Evolutionary conservation across 2,797 vertebrate genomes (phyloP).

Genomic region (Chelidonichthys spinosus): DNA sequence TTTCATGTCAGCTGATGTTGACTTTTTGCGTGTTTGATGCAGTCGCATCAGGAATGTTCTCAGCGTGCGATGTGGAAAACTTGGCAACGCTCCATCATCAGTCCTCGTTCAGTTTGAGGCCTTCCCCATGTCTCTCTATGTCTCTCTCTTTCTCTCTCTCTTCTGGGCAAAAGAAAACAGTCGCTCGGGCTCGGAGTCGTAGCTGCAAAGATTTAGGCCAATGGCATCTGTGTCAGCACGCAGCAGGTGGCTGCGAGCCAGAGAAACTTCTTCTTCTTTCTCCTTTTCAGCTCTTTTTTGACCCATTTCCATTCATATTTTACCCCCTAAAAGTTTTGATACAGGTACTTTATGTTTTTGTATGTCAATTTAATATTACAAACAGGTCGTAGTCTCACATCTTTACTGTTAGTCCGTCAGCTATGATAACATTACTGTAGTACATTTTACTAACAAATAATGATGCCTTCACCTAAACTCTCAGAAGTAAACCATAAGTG

Average conservation of each 20-base stretch:
- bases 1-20: slow-evolving; percentile 41
- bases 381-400: too few species aligned
- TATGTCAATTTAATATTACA: not conserved
- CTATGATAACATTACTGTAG: not conserved
- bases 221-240: slow-evolving; percentile 10
- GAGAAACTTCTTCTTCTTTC: not conserved
- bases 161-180: slow-evolving; percentile 1
- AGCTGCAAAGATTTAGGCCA: not conserved
- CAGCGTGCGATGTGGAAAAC: slow-evolving; percentile 11
- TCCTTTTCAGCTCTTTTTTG: not conserved
- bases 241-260: not conserved
- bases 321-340: too few species aligned
- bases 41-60: slow-evolving; percentile 36
- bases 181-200: not conserved
- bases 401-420: not conserved
- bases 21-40: slow-evolving; percentile 21
- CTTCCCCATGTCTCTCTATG: not conserved
- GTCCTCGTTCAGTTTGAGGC: not conserved
- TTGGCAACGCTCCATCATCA: slow-evolving; percentile 7
- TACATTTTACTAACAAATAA: too few species aligned
- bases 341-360: not conserved
- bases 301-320: too few species aligned
- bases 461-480: not conserved
- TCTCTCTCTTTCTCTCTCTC: not conserved
- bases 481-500: not conserved